Base-by-base conservation (phyloP, 2,113 vertebrate species). In the Uria aalge region DNA sequence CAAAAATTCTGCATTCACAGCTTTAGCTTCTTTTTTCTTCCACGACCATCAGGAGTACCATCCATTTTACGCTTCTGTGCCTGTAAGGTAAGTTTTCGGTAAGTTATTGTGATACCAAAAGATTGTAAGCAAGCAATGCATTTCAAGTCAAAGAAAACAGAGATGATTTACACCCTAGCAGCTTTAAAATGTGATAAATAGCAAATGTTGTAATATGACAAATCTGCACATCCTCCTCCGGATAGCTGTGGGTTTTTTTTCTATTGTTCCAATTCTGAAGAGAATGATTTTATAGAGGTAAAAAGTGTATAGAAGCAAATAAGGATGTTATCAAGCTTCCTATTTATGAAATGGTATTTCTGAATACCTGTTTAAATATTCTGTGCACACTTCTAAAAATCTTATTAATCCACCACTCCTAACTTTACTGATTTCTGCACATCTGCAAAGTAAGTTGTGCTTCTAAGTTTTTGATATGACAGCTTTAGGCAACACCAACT, bases 21-120 rank as follows among this genome's bases (percentile, higher is more conserved):
- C 98, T 99, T 99, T 86, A 99, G 98, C 97, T 99, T 99, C 98
- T 99, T 99, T 97, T 99, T 99, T 80, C 99, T 99, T 87, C 99
- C 99, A 68, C 99, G 98, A 21, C 99, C 99, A n/a, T 99, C 99
- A 57, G 99, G 97, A 55, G 98, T 99, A 84, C 99, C 99, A 56
- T 99, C 99, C 80, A 99, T 98, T 97, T 99, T 99, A 91, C 99
- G 99, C 93, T 99, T 99, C 98, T 99, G 99, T 72, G 98, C 99
- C 99, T 99, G 89, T 4, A 75, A 96, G 81, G 29, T 43, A 88
- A 93, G 69, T 6, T 66, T 21, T 36, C 11, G 69, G 1, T 29
- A 45, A 94, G 40, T 55, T 52, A 43, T 0, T 48, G 77, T 30
- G 56, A 78, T 20, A 67, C 9, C 52, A 5, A 24, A 78, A 32